Evolutionary conservation across 2,113 vertebrate species (phyloP).

Genomic region (Penelope pileata): DNA sequence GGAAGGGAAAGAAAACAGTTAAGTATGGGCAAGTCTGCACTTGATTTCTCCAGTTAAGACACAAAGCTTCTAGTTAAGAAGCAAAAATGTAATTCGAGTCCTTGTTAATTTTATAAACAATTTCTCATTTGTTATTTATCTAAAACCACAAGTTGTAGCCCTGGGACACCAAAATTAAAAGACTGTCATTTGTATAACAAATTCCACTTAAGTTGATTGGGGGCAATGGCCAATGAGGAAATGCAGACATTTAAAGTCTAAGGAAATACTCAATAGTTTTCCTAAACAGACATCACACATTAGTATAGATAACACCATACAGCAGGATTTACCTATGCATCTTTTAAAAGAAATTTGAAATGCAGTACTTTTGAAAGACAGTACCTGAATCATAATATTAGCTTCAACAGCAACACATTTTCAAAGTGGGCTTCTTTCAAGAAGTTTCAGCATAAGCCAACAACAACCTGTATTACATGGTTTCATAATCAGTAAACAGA

Average conservation of each 20-base stretch:
- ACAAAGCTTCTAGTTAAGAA: slow-evolving; percentile 61
- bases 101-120: slow-evolving; percentile 71
- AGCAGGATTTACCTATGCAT: slow-evolving; percentile 77
- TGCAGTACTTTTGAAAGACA: slow-evolving; percentile 87
- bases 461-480: slow-evolving; percentile 90
- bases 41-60: slow-evolving; percentile 45
- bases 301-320: slow-evolving; percentile 75
- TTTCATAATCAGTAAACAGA: slow-evolving; percentile 91
- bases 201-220: slow-evolving; percentile 68
- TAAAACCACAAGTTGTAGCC: slow-evolving; percentile 69
- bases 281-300: slow-evolving; percentile 73
- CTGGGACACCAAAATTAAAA: slow-evolving; percentile 66
- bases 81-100: slow-evolving; percentile 59
- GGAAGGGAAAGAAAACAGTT: slow-evolving; percentile 76
- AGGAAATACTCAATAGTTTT: slow-evolving; percentile 69
- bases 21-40: slow-evolving; percentile 55
- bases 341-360: slow-evolving; percentile 83
- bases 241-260: slow-evolving; percentile 77
- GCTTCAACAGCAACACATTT: slow-evolving; percentile 90
- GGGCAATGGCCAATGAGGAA: slow-evolving; percentile 70
- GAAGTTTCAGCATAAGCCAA: slow-evolving; percentile 90
- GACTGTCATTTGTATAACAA: slow-evolving; percentile 69
- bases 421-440: slow-evolving; percentile 89
- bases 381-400: slow-evolving; percentile 90
- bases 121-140: slow-evolving; percentile 68